These are phyloP conservation scores for Hypena proboscidalis DNA, from an alignment of 2,888 invertebrate species.

Conservation along the genomic window DNA sequence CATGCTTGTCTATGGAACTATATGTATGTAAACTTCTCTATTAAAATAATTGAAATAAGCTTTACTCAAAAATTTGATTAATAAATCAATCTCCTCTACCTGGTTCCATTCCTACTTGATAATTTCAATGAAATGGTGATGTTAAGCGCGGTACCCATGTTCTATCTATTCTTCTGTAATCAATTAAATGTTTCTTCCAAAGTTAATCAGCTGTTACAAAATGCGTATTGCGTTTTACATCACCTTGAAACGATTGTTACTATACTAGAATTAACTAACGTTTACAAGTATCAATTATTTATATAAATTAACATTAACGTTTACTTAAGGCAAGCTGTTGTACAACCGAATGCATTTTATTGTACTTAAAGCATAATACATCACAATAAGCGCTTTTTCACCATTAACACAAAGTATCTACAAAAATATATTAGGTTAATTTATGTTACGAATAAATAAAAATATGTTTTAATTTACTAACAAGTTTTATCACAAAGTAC, in stretches of 20 bases:
- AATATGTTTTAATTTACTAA: too few relatives aligned
- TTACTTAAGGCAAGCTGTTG: background rate
- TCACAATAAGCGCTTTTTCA: background rate
- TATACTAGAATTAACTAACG: background rate
- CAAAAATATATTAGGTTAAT: background rate
- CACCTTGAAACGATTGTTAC: background rate
- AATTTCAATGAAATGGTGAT: background rate
- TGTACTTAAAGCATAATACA: background rate
- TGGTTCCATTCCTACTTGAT: background rate
- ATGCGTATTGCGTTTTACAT: constrained; percentile 4
- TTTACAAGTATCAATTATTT: constrained; percentile 8
- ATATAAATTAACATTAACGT: constrained; percentile 2
- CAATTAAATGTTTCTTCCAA: too few relatives aligned
- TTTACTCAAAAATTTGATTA: too few relatives aligned
- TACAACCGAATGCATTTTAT: background rate
- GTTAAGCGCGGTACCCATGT: too few relatives aligned
- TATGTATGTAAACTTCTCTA: too few relatives aligned
- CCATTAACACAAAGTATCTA: background rate
- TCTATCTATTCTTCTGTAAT: too few relatives aligned
- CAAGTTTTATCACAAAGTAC: too few relatives aligned
- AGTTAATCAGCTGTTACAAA: background rate
- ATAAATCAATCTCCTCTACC: too few relatives aligned
- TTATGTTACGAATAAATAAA: too few relatives aligned
- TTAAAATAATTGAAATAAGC: too few relatives aligned
- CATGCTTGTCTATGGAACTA: too few relatives aligned